phyloP scores from a whole-genome alignment of 1,140 invertebrate species.

The Archivesica marissinica region DNA sequence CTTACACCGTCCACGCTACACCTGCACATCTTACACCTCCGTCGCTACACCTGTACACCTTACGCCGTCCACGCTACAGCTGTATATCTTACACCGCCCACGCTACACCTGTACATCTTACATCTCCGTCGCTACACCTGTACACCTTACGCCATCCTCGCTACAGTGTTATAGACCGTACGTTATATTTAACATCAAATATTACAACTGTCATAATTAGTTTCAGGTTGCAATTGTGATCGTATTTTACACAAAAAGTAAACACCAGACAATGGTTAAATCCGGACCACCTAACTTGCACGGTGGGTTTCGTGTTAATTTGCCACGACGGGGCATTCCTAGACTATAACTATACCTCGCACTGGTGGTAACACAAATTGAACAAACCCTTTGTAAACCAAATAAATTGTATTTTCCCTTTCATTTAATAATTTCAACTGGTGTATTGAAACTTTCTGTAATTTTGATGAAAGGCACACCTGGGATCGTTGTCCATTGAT shows the following conservation, averaged over 20 bases:
- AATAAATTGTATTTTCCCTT: constrained; percentile 65
- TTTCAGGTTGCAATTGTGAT: constrained; percentile 28
- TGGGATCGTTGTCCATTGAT: constrained; percentile 48
- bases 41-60: too few relatives aligned
- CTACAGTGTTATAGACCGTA: too few relatives aligned
- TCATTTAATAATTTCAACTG: constrained; percentile 58
- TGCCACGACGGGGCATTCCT: constrained; percentile 37
- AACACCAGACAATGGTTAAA: constrained; percentile 12
- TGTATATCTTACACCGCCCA: too few relatives aligned
- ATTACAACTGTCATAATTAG: constrained; percentile 34
- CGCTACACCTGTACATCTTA: too few relatives aligned
- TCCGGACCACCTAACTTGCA: constrained; percentile 47
- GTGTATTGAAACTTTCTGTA: constrained; percentile 44
- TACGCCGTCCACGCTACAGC: too few relatives aligned
- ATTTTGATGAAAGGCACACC: constrained; percentile 44
- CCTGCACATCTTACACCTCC: too few relatives aligned
- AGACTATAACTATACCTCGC: constrained; percentile 18
- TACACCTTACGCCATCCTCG: too few relatives aligned
- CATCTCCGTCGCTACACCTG: too few relatives aligned
- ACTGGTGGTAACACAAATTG: constrained; percentile 35
- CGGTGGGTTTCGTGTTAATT: constrained; percentile 18
- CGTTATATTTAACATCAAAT: constrained; percentile 31
- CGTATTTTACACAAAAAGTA: constrained; percentile 35
- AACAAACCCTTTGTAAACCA: constrained; percentile 35
- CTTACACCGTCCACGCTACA: too few relatives aligned